These are phyloP conservation scores for Ametastegia equiseti DNA, from an alignment of 2,888 invertebrate species.

Conservation along the genomic window DNA sequence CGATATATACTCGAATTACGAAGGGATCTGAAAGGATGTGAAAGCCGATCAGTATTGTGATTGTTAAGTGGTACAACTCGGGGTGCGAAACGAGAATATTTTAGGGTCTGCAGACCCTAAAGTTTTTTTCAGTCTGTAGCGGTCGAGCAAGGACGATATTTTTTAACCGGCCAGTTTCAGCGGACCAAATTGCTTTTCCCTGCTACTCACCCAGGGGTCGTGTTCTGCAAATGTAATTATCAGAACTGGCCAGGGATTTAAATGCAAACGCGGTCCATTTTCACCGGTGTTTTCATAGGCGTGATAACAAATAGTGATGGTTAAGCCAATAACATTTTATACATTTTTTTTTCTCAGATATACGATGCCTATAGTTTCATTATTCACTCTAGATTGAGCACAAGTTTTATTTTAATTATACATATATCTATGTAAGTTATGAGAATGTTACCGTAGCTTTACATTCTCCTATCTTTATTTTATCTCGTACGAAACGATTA, in stretches of 20 bases:
- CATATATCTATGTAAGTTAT: neutral
- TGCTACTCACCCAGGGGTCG: conserved; percentile 5
- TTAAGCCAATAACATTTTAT: neutral
- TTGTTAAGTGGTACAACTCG: neutral
- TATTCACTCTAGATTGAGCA: neutral
- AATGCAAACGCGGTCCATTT: neutral
- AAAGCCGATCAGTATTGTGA: neutral
- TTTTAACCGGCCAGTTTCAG: conserved; percentile 30
- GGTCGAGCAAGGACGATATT: conserved; percentile 21
- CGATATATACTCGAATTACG: neutral
- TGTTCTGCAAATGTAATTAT: conserved; percentile 40
- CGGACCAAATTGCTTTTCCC: conserved; percentile 32
- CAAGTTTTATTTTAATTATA: neutral
- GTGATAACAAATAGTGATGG: neutral
- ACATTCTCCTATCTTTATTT: conserved; percentile 3
- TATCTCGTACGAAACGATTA: conserved; percentile 8
- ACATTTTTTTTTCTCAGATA: neutral
- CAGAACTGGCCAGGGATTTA: conserved; percentile 39
- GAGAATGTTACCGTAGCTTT: neutral
- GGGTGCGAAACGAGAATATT: neutral
- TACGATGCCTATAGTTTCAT: neutral
- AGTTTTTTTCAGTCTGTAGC: neutral
- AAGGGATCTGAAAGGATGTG: neutral
- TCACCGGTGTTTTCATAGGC: neutral
- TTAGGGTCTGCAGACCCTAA: neutral